Base-by-base conservation (phyloP, 2,888 invertebrate genomes). In the Mechanitis mazaeus region DNA sequence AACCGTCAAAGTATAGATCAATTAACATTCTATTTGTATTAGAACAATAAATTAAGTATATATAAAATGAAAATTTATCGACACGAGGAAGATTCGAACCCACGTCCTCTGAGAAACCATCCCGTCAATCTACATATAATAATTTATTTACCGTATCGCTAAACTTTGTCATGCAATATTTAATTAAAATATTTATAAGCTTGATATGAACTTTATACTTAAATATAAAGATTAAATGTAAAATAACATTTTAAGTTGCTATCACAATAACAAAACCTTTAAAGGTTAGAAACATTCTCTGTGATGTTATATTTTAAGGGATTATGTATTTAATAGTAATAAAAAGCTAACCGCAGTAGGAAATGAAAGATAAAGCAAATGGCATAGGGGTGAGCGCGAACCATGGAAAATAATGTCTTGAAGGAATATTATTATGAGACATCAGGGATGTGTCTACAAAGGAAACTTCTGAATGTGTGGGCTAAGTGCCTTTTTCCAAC, bases 401-500 rank as follows among this genome's bases (percentile, higher is more conserved):
- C 75, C 78, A 79, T 81, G 79, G 77, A 79, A 79, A 78, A 79
- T 84, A 82, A 84, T 83, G 80, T 79, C 79, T 81, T 78, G 65
- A 72, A 73, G 75, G 80, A 73, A 82, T 83, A 81, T 83, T 80
- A 81, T 80, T 77, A 75, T 69, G 73, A 75, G 78, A 76, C 71
- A 75, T 74, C 76, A 63, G 65, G 61, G 66, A 61, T 57, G 61
- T 57, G 54, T 63, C 62, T 65, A 64, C 64, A 74, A 71, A 70
- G 69, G 68, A 74, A 72, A 70, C 68, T 70, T 71, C 71, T 66
- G 76, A 80, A 79, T 76, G 79, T 77, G 80, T 71, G 72, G 73
- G 72, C 83, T 81, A 84, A 87, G 83, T 85, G 82, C 79, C 81
- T 84, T 84, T 78, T 84, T 83, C 82, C 82, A 76, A 81, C 79